Conservation (phyloP, 37 sponge, comb jelly and placozoan species). For the Mnemiopsis leidyi region DNA sequence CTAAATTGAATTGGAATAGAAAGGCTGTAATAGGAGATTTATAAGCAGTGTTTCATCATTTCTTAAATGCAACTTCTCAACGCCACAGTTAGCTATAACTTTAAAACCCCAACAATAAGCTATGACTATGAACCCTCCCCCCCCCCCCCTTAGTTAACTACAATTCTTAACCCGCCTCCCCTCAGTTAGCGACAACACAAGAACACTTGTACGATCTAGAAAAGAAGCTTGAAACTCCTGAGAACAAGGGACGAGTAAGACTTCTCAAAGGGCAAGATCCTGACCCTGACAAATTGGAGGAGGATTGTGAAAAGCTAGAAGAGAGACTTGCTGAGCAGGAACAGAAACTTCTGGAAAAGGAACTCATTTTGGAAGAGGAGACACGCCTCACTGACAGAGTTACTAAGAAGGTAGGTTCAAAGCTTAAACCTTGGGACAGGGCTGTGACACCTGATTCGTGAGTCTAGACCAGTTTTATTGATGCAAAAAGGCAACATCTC, state of each 20-base stretch:
- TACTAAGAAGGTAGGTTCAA: slow-evolving; percentile 53
- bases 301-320: slow-evolving; percentile 74
- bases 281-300: slow-evolving; percentile 68
- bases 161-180: not conserved
- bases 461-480: no score
- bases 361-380: slow-evolving; percentile 91
- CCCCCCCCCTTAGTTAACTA: not conserved
- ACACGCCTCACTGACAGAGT: slow-evolving; percentile 75
- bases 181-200: slow-evolving; percentile 71
- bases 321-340: slow-evolving; percentile 77
- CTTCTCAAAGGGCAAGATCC: slow-evolving; percentile 74
- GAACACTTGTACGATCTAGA: slow-evolving; percentile 72
- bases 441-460: no score
- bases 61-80: no score
- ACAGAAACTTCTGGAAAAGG: slow-evolving; percentile 86
- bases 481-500: no score
- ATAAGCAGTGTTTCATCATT: no score
- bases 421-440: no score
- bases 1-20: no score
- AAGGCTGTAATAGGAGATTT: no score
- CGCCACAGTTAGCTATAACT: no score
- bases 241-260: slow-evolving; percentile 70
- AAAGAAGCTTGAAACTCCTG: slow-evolving; percentile 75
- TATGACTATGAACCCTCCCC: no score
- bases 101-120: no score